Conservation (phyloP, 2,113 vertebrate species). For the Phodopus roborovskii region DNA sequence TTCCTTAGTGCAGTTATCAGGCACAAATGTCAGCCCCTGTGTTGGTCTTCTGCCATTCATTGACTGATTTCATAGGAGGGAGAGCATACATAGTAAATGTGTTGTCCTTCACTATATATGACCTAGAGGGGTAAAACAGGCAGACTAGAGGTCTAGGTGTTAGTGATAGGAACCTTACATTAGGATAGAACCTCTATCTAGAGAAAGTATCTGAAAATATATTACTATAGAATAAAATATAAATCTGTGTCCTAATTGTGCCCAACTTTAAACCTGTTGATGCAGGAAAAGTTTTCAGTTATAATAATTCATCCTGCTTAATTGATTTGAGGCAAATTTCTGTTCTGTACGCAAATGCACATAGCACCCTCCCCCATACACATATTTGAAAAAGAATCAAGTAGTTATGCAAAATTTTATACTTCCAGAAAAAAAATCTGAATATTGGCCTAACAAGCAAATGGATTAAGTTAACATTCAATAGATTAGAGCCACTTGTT, state of each 20-base stretch:
- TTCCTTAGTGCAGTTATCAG: neutral
- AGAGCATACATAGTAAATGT: neutral
- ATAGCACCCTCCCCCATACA: too few relatives aligned
- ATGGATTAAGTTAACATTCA: neutral
- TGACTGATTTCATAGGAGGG: neutral
- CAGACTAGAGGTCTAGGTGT: neutral
- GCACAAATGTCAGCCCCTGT: neutral
- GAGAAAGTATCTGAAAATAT: neutral
- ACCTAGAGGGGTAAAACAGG: neutral
- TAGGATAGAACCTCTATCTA: neutral
- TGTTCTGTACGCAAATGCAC: neutral
- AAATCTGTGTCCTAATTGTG: neutral
- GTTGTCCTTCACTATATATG: neutral
- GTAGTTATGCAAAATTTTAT: neutral
- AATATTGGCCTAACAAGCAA: neutral
- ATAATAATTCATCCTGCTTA: neutral
- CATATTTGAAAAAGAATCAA: neutral
- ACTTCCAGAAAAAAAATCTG: neutral
- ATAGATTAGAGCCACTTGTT: neutral
- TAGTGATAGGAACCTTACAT: neutral
- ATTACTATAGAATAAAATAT: too few relatives aligned
- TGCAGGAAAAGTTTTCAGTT: neutral
- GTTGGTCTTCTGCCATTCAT: neutral
- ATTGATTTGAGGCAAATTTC: neutral
- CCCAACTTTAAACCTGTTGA: neutral